Evolutionary conservation across 2,797 vertebrate species (phyloP), one percentile per base, ranked within the genome.

Genomic region (Gadopsis bispinosus): DNA sequence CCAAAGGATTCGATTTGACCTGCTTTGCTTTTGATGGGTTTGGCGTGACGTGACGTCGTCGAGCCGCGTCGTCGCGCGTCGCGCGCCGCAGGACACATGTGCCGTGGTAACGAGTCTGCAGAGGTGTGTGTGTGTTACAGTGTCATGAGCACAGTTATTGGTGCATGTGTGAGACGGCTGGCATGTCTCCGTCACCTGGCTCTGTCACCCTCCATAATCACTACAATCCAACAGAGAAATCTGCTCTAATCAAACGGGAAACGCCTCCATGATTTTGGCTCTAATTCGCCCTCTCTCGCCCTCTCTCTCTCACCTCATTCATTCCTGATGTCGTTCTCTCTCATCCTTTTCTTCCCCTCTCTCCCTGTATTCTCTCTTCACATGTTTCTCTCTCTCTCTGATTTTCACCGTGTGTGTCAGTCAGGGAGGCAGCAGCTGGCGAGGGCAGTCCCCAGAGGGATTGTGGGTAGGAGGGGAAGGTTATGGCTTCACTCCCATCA

Each of bases 191-290:
- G 77, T 86, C 84, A 82, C 82, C 78, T 89, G 82, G 69, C 83
- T 88, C 86, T 76, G 77, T 89, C 86, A 83, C 78, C 83, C 85
- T 87, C 68, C 45, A 80, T 88, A 89, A 90, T 91, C 81, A 88
- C 83, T 75, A 85, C 84, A 85, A 91, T 89, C 84, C 85, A 90
- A 88, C 85, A 89, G 88, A 91, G 90, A 83, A 89, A 90, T 89
- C 83, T 88, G 85, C 79, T 84, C 75, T 86, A 85, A 89, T 90
- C 87, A 88, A 88, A 90, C 53, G 50, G 81, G 90, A 84, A 91
- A 89, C 87, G 73, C 85, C 88, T 90, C 86, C 73, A 35, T 90
- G 78, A 73, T 91, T 84, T 17, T 84, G 58, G 65, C 83, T 62
- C 41, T 33, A 41, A 6, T 14, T 70, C 50, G 1, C 75, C 19